Evolutionary conservation across 2,797 vertebrate species (phyloP).

Genomic region (Anabas testudineus): DNA sequence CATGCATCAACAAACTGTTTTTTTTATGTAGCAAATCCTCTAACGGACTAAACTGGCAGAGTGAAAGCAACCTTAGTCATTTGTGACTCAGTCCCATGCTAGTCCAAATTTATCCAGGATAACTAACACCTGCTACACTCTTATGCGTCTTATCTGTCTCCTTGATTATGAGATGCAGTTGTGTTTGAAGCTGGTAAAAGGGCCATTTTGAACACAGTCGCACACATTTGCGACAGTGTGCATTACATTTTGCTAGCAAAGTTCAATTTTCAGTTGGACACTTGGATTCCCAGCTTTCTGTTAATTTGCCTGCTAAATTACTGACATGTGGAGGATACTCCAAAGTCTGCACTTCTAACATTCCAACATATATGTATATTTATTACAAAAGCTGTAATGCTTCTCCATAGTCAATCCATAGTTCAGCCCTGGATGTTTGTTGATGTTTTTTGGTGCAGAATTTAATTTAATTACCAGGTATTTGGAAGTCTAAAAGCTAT

Average conservation of each 20-base stretch:
- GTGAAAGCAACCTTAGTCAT: not conserved
- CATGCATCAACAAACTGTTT: too few species aligned
- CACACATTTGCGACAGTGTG: too few species aligned
- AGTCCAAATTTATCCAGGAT: not conserved
- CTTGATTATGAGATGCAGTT: too few species aligned
- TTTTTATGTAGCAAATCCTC: too few species aligned
- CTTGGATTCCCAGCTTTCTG: constrained; percentile 32
- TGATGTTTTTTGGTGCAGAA: too few species aligned
- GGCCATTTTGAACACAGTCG: too few species aligned
- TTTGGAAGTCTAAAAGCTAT: too few species aligned
- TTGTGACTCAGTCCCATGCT: not conserved
- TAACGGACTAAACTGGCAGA: not conserved
- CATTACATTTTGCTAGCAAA: constrained; percentile 5
- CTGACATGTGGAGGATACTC: not conserved
- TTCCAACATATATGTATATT: not conserved
- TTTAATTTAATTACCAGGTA: too few species aligned
- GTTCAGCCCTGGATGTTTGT: too few species aligned
- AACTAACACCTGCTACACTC: not conserved
- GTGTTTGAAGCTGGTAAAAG: not conserved
- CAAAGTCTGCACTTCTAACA: not conserved
- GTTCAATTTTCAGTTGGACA: constrained; percentile 34
- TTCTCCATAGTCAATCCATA: too few species aligned
- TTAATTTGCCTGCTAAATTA: constrained; percentile 1
- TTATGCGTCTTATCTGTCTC: too few species aligned
- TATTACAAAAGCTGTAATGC: too few species aligned